These are phyloP conservation scores for Choreutis nemorana DNA, from an alignment of 2,888 invertebrate species.

Conservation along the genomic window DNA sequence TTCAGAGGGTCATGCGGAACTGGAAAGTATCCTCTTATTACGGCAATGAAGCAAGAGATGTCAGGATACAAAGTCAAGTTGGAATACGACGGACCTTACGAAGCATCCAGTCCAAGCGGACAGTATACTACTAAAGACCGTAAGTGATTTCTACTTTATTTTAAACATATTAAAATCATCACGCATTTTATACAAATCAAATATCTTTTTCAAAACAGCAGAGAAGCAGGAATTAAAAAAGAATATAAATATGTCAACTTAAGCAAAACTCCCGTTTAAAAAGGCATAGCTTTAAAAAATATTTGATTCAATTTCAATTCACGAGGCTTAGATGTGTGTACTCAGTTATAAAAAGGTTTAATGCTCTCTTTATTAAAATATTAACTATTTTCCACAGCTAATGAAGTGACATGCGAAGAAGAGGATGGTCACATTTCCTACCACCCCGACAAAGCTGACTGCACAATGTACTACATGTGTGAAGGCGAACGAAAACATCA, in stretches of 20 bases:
- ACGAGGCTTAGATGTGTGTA: too few relatives aligned
- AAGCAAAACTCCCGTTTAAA: too few relatives aligned
- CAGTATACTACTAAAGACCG: conserved; percentile 90
- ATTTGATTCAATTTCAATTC: too few relatives aligned
- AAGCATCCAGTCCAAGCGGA: conserved; percentile 73
- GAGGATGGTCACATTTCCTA: conserved; percentile 96
- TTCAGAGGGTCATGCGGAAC: conserved; percentile 90
- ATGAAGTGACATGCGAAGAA: conserved; percentile 89
- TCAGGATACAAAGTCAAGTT: conserved; percentile 81
- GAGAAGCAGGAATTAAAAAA: too few relatives aligned
- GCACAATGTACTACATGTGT: conserved; percentile 96
- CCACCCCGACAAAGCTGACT: conserved; percentile 88
- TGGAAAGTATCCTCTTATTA: conserved; percentile 89
- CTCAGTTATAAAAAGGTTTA: too few relatives aligned
- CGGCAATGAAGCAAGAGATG: conserved; percentile 86
- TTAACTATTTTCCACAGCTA: too few relatives aligned
- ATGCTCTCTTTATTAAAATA: too few relatives aligned
- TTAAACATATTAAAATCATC: too few relatives aligned
- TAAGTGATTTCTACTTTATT: conserved; percentile 60
- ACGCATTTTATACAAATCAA: background rate
- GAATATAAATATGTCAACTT: too few relatives aligned
- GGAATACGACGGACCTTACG: conserved; percentile 88
- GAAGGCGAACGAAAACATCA: conserved; percentile 95
- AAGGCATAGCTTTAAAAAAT: too few relatives aligned
- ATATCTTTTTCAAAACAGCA: too few relatives aligned